A percentile compares a stretch with the other conserved stretches of the same genome.
These are phyloP conservation scores for Bombus confusus DNA, from an alignment of 1,140 invertebrate genomes.

Conservation along the genomic window DNA sequence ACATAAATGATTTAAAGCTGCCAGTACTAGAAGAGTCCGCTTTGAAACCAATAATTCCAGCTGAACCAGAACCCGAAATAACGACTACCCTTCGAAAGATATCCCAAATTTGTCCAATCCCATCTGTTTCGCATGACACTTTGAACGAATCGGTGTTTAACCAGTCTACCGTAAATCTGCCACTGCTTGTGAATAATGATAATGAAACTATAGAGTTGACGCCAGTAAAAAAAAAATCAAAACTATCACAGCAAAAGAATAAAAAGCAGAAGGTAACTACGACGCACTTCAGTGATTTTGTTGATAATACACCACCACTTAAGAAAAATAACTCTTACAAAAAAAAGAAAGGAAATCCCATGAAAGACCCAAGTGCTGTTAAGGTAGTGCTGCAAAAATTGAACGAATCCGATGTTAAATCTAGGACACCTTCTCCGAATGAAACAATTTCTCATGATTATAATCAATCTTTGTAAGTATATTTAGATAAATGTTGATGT, in stretches of 20 bases:
- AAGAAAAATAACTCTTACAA: background rate
- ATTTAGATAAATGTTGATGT: background rate
- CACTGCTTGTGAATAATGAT: constrained; percentile 22
- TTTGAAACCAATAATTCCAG: constrained; percentile 6
- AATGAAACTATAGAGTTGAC: background rate
- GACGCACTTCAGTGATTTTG: background rate
- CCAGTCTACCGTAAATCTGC: constrained; percentile 32
- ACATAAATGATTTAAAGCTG: constrained; percentile 69
- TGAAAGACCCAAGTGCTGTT: constrained; percentile 69
- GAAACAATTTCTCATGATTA: constrained; percentile 29
- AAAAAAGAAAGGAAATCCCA: constrained; percentile 10
- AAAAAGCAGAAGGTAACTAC: background rate
- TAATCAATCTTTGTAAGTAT: constrained; percentile 46
- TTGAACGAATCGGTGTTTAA: constrained; percentile 24
- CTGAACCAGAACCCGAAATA: constrained; percentile 61
- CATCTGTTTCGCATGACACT: constrained; percentile 17
- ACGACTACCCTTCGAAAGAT: constrained; percentile 52
- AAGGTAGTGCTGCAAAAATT: constrained; percentile 75
- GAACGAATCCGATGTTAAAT: constrained; percentile 50
- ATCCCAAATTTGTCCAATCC: constrained; percentile 33
- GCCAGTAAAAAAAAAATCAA: background rate
- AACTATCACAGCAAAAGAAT: background rate
- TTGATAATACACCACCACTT: background rate
- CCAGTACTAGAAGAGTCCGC: constrained; percentile 61
- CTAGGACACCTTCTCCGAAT: constrained; percentile 24